A percentile compares a stretch with the other conserved stretches of the same genome.
These are phyloP conservation scores for Intoshia linei DNA, from an alignment of 1,140 invertebrate species.

Conservation along the genomic window DNA sequence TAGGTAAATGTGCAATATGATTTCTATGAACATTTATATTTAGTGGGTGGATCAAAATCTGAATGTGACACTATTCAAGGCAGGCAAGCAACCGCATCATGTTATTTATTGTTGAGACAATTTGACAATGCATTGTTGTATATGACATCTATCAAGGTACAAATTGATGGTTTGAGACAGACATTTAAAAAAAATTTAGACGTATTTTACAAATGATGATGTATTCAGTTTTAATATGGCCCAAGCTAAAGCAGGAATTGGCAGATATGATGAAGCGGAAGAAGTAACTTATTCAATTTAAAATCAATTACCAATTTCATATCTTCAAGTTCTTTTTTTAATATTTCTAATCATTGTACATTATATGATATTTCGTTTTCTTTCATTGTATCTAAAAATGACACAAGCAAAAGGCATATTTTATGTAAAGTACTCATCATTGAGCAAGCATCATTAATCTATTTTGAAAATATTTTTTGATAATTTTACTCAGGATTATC, in stretches of 20 bases:
- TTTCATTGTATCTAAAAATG: no score
- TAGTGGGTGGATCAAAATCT: constrained; percentile 66
- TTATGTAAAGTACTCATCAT: no score
- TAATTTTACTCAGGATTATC: no score
- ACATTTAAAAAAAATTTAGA: constrained; percentile 17
- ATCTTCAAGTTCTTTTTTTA: no score
- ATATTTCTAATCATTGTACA: no score
- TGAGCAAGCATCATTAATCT: no score
- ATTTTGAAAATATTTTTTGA: no score
- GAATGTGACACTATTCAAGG: constrained; percentile 50
- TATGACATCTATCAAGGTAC: constrained; percentile 63
- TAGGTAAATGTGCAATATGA: no score
- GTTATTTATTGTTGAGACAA: constrained; percentile 60
- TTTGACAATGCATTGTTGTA: constrained; percentile 83
- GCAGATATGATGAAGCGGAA: constrained; percentile 70
- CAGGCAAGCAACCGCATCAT: constrained; percentile 78
- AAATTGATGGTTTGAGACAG: neutral
- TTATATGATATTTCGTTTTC: no score
- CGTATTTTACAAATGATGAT: constrained; percentile 73
- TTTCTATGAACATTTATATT: no score
- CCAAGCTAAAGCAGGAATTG: constrained; percentile 58
- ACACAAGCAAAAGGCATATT: no score
- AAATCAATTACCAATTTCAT: no score
- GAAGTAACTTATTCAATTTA: constrained; percentile 25
- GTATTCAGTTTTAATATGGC: constrained; percentile 86